A percentile compares a stretch with the other conserved stretches of the same genome.
Conservation (phyloP, 2,113 vertebrate species). For the Capra hircus region DNA sequence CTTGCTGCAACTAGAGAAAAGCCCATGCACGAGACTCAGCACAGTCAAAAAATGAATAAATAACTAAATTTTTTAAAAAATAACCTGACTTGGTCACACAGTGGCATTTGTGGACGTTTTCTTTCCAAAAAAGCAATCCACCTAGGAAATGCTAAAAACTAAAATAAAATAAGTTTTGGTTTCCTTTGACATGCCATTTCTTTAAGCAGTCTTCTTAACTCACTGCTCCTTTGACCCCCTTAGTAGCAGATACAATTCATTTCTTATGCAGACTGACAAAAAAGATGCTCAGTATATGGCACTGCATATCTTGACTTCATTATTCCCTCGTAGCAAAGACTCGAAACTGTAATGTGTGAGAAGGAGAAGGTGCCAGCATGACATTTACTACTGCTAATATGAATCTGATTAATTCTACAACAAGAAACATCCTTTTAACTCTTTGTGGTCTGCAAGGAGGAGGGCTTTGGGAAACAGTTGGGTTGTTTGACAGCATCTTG, state of each 20-base stretch:
- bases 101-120: conserved; percentile 41
- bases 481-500: conserved; percentile 51
- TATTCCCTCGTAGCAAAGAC: conserved; percentile 88
- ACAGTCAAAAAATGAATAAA: background rate
- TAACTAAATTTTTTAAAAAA: background rate
- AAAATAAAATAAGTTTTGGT: conserved; percentile 75
- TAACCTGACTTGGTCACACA: conserved; percentile 27
- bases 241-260: conserved; percentile 92
- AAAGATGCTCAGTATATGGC: conserved; percentile 91
- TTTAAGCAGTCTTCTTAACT: conserved; percentile 81
- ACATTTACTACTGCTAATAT: conserved; percentile 93
- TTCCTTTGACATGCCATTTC: conserved; percentile 84
- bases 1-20: background rate
- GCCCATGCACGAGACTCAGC: background rate
- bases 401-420: conserved; percentile 92
- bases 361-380: conserved; percentile 91
- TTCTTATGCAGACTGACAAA: conserved; percentile 95
- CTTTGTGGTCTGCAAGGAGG: conserved; percentile 77
- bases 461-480: conserved; percentile 47
- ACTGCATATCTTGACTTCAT: conserved; percentile 96
- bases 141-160: conserved; percentile 69
- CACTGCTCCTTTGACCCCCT: conserved; percentile 84
- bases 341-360: conserved; percentile 88
- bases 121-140: conserved; percentile 72
- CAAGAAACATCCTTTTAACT: conserved; percentile 86